Percentiles rank a stretch among this genome's conserved stretches.
Conservation (phyloP, 2,113 vertebrate species). For the Lampris incognitus region DNA sequence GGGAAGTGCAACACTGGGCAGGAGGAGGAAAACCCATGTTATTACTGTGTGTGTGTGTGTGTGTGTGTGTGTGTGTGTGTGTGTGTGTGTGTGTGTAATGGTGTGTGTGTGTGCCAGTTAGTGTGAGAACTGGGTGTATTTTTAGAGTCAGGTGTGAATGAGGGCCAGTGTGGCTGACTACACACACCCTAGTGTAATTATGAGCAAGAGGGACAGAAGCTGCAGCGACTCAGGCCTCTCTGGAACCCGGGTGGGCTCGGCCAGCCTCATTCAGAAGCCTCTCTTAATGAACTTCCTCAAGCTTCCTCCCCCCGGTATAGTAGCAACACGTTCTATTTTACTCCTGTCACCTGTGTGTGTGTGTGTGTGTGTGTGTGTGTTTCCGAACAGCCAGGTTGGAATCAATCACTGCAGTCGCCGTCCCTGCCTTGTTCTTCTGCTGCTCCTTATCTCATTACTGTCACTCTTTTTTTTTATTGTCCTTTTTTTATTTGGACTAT, state of each 20-base stretch:
- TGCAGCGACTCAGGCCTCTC: conserved; percentile 71
- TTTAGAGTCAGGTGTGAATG: conserved; percentile 23
- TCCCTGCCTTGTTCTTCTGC: conserved; percentile 6
- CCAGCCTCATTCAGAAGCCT: conserved; percentile 82
- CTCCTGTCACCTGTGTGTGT: conserved; percentile 70
- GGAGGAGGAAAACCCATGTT: too few relatives aligned
- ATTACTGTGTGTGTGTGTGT: background rate
- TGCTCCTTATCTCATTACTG: too few relatives aligned
- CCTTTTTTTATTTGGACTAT: too few relatives aligned
- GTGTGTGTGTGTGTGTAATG: background rate
- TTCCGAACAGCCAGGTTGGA: conserved; percentile 76
- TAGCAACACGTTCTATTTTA: conserved; percentile 89
- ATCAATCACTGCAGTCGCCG: conserved; percentile 71
- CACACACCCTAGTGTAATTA: conserved; percentile 79
- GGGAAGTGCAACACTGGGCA: too few relatives aligned
- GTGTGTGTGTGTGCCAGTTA: background rate
- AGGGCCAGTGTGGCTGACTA: conserved; percentile 20
- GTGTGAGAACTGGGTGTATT: conserved; percentile 1
- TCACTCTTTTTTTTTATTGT: too few relatives aligned
- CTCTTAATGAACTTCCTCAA: conserved; percentile 90
- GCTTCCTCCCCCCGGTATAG: conserved; percentile 79
- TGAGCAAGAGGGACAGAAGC: conserved; percentile 76
- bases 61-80: conserved; percentile 7
- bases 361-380: conserved; percentile 57
- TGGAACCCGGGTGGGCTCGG: conserved; percentile 72